phyloP scores from a whole-genome alignment of 2,888 invertebrate genomes.

The Drosophila bunnanda region DNA sequence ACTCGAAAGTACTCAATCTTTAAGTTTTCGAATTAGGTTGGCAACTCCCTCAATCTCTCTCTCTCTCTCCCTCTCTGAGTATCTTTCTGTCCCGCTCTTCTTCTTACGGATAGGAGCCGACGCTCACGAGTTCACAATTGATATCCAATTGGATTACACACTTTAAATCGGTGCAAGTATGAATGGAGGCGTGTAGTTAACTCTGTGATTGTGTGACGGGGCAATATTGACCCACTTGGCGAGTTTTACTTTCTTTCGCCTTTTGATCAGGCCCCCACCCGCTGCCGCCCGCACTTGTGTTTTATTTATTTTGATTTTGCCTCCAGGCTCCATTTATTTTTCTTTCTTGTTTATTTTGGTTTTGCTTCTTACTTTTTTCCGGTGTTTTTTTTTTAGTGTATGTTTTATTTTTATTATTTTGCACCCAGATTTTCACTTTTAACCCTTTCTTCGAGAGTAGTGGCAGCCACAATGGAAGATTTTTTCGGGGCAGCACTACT shows the following conservation, averaged over 20 bases:
- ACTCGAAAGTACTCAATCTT: too few relatives aligned
- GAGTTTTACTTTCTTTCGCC: conserved; percentile 75
- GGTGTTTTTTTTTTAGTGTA: conserved; percentile 10
- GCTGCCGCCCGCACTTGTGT: conserved; percentile 4
- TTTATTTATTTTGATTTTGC: conserved; percentile 12
- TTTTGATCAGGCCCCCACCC: conserved; percentile 46
- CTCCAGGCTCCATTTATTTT: conserved; percentile 34
- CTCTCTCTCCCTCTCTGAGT: not conserved
- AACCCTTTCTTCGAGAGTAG: conserved; percentile 39
- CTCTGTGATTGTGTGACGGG: conserved; percentile 51
- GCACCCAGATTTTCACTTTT: conserved; percentile 65
- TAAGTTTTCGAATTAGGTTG: not conserved
- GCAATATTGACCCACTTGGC: conserved; percentile 74
- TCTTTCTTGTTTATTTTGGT: conserved; percentile 25
- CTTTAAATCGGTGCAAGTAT: conserved; percentile 5
- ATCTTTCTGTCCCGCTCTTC: too few relatives aligned
- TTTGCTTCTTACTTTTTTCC: conserved; percentile 15
- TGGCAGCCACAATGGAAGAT: conserved; percentile 20
- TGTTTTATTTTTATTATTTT: not conserved
- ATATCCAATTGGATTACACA: conserved; percentile 31
- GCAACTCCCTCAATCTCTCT: not conserved
- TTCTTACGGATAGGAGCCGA: not conserved
- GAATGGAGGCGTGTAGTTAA: conserved; percentile 6
- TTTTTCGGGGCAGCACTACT: conserved; percentile 26
- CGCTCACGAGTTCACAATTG: conserved; percentile 1